A percentile compares a stretch with the other conserved stretches of the same genome.
phyloP scores from a whole-genome alignment of 2,113 vertebrate species.

The Rhabdornis inornatus region DNA sequence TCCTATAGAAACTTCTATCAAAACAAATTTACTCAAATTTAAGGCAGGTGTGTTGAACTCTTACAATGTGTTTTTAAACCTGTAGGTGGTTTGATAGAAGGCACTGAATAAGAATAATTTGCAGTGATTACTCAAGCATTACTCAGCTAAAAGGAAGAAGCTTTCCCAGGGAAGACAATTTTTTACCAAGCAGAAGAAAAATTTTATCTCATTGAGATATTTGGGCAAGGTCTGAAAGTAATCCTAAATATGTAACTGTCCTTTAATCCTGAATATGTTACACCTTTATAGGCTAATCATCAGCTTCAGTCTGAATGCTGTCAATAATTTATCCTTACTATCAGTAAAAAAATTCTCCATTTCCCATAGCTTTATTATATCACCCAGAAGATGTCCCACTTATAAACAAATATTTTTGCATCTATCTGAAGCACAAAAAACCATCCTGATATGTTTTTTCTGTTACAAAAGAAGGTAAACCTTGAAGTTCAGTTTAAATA shows the following conservation, averaged over 20 bases:
- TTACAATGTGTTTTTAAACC: not conserved
- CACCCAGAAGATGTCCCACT: not conserved
- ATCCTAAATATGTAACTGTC: not conserved
- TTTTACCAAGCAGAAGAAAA: not conserved
- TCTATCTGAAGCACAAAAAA: not conserved
- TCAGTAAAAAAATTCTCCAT: not conserved
- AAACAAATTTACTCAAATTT: not conserved
- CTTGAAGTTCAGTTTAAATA: not conserved
- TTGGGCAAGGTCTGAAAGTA: not conserved
- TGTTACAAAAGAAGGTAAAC: not conserved
- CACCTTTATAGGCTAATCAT: not conserved
- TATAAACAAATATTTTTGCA: not conserved
- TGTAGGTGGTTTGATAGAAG: not conserved
- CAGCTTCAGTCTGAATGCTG: not conserved
- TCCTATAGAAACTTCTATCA: not conserved
- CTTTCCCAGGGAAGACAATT: not conserved
- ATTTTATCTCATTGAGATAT: not conserved
- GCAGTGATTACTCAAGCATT: not conserved
- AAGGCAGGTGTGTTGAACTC: not conserved
- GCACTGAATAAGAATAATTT: not conserved
- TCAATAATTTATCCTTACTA: not conserved
- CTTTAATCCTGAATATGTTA: too few relatives aligned
- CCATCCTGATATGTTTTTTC: not conserved
- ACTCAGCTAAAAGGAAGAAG: not conserved
- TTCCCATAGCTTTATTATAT: not conserved